phyloP scores from a whole-genome alignment of 2,888 invertebrate species.

The Rhyacophila evoluta region DNA sequence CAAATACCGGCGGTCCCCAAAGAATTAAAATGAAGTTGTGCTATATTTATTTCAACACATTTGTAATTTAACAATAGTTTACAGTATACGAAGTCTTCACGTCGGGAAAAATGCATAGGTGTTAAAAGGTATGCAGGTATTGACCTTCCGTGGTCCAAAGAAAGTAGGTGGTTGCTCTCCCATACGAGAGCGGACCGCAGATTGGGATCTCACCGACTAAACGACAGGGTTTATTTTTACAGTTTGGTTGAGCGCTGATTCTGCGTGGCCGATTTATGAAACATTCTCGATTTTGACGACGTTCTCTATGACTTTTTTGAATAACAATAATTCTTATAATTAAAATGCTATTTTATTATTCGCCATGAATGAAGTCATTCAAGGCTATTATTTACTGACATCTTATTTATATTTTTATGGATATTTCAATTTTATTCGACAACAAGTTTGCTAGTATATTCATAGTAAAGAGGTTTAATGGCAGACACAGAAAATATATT shows the following conservation, averaged over 20 bases:
- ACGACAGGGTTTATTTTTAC: conserved; percentile 26
- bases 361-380: too few species aligned
- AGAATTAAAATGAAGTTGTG: conserved; percentile 19
- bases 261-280: conserved; percentile 15
- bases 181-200: conserved; percentile 38
- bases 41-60: neutral
- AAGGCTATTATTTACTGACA: too few species aligned
- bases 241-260: conserved; percentile 33
- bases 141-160: conserved; percentile 33
- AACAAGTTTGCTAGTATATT: too few species aligned
- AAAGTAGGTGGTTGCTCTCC: conserved; percentile 36
- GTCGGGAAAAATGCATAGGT: conserved; percentile 40
- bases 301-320: neutral
- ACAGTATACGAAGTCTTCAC: conserved; percentile 1
- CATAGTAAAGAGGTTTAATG: too few species aligned
- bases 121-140: conserved; percentile 41
- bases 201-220: conserved; percentile 35
- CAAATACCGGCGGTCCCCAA: conserved; percentile 31
- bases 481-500: too few species aligned
- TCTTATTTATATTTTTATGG: too few species aligned
- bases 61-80: neutral
- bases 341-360: too few species aligned
- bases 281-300: neutral
- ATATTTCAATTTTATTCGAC: too few species aligned
- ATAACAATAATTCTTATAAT: too few species aligned